phyloP scores from a whole-genome alignment of 2,888 invertebrate species.

The Drosophila hawaiiensis region DNA sequence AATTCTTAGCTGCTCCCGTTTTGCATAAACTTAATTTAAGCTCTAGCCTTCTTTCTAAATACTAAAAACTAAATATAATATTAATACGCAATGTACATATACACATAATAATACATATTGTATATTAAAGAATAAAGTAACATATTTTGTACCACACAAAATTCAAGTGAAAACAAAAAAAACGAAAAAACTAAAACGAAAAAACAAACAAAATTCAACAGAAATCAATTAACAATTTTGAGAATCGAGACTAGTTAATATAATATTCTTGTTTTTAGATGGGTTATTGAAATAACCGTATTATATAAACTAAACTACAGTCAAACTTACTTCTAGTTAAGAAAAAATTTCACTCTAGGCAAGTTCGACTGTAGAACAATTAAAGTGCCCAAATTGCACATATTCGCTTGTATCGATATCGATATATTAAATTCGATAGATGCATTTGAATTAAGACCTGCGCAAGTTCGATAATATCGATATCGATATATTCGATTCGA shows the following conservation, averaged over 20 bases:
- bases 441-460: background rate
- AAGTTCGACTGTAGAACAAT: background rate
- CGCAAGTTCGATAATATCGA: constrained; percentile 3
- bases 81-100: constrained; percentile 50
- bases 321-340: background rate
- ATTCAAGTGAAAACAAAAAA: constrained; percentile 21
- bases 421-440: background rate
- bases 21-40: constrained; percentile 22
- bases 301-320: background rate
- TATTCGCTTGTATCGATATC: constrained; percentile 16
- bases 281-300: background rate
- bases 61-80: constrained; percentile 34
- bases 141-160: constrained; percentile 65
- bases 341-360: background rate
- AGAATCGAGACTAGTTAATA: constrained; percentile 10
- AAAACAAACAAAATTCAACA: constrained; percentile 15
- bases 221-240: constrained; percentile 15
- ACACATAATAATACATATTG: constrained; percentile 29
- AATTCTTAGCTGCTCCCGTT: constrained; percentile 36
- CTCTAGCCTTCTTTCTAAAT: constrained; percentile 9
- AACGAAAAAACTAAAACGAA: constrained; percentile 14
- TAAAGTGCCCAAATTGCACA: background rate
- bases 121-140: constrained; percentile 64
- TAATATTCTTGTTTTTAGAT: background rate
- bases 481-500: background rate